Evolutionary conservation across 2,797 vertebrate species (phyloP).

Genomic region (Pteronotus mesoamericanus): DNA sequence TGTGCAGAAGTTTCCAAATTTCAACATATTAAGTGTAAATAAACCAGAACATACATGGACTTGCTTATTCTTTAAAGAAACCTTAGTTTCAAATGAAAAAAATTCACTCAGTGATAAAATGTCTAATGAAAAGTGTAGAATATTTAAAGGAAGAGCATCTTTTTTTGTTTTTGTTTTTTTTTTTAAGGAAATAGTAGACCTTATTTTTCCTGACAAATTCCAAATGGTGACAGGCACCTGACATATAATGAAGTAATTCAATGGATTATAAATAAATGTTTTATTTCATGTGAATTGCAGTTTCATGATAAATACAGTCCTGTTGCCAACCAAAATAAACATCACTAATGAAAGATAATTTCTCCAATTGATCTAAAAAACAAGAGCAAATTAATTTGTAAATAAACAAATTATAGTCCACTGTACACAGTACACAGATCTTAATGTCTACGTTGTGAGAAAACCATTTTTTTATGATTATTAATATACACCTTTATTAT

Average conservation of each 20-base stretch:
- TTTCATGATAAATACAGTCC: not conserved
- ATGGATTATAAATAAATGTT: not conserved
- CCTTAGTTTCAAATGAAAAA: not conserved
- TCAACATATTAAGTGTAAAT: not conserved
- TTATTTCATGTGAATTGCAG: not conserved
- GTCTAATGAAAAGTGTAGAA: not conserved
- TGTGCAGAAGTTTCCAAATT: not conserved
- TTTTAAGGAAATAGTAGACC: not conserved
- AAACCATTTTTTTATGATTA: not conserved
- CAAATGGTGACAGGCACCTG: not conserved
- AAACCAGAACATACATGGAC: not conserved
- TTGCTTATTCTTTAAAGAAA: not conserved
- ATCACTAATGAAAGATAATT: not conserved
- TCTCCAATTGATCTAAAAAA: not conserved
- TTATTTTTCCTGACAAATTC: slow-evolving; percentile 26
- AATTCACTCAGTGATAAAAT: not conserved
- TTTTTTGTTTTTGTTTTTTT: not conserved
- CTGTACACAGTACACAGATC: too few species aligned
- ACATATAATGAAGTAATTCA: not conserved
- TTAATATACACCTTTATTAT: not conserved
- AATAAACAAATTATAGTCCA: not conserved
- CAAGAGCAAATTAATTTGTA: not conserved
- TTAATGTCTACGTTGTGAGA: not conserved
- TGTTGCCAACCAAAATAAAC: not conserved
- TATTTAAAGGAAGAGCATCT: not conserved